Evolutionary conservation across 2,113 vertebrate genomes (phyloP).

Genomic region (Lamprotornis superbus): DNA sequence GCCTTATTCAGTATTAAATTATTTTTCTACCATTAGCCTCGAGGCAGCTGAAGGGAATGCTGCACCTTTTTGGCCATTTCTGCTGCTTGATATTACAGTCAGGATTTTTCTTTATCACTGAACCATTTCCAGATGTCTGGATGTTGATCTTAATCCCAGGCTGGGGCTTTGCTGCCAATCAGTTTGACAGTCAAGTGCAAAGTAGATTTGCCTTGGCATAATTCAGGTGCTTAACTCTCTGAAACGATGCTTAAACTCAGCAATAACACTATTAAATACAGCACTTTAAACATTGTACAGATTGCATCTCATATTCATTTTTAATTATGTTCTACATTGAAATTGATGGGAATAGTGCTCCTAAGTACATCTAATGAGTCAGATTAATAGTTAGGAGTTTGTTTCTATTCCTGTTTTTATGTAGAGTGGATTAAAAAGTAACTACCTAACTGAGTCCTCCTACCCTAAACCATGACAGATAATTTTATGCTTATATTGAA

Average conservation of each 20-base stretch:
- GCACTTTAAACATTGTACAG: neutral
- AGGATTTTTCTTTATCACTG: conserved; percentile 4
- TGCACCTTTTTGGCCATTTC: neutral
- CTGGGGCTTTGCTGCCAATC: conserved; percentile 20
- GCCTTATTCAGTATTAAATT: neutral
- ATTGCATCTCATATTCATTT: neutral
- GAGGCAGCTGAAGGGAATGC: neutral
- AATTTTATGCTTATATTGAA: neutral
- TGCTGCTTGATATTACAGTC: neutral
- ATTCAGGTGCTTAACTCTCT: neutral
- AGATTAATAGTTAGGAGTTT: neutral
- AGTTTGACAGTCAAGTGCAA: neutral
- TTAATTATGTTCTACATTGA: neutral
- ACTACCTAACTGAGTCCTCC: neutral
- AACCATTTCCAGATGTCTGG: conserved; percentile 8
- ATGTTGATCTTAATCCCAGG: conserved; percentile 4
- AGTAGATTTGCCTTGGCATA: neutral
- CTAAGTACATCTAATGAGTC: neutral
- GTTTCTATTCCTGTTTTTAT: neutral
- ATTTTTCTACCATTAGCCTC: neutral
- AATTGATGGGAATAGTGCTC: neutral
- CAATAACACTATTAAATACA: neutral
- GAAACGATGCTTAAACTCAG: neutral
- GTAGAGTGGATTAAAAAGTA: neutral
- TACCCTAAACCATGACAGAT: neutral